Evolutionary conservation across 1,140 invertebrate genomes (phyloP), one percentile per base, ranked within the genome.

Genomic region (Lutraria rhynchaena): DNA sequence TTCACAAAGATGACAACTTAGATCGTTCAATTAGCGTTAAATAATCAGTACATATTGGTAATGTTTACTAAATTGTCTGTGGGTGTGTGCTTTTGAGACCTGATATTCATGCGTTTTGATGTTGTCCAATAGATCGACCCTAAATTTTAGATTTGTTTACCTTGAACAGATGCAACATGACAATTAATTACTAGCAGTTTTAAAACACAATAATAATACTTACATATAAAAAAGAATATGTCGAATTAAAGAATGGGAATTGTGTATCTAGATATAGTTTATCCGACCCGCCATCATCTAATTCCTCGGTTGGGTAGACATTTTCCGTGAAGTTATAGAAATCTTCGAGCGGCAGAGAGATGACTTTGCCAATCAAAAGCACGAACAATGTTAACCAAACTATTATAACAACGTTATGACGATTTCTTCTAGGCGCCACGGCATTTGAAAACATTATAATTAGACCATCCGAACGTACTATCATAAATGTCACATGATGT

Each of bases 391-490:
- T 19, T 5, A 27, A 5, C 49, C 29, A 71, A 57, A 29, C 69
- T 37, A 71, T 35, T 24, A 35, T 35, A 31, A 27, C 27, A 37
- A 71, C 29, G n/a, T 55, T 55, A 53, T 35, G 31, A 35, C 53
- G 69, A 55, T 27, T n/a, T n/a, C 53, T 55, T 55, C 49, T 29
- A 35, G 69, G 49, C n/a, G n/a, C 49, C 51, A n/a, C 27, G 27
- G 19, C 69, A 71, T 71, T 55, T 71, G 69, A 57, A 71, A 53
- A 55, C 69, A 71, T 71, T 71, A 71, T 71, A 71, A 24, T 27
- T 31, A 27, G 49, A 37, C 49, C 69, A 71, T 71, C 55, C 15
- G 49, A 41, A 55, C 53, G 69, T 57, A 1, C 15, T 9, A 11
- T 55, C 69, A 55, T 53, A 51, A 11, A 31, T 55, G 49, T 55